A percentile compares a stretch with the other conserved stretches of the same genome.
These are phyloP conservation scores for Neodiprion pinetum DNA, from an alignment of 1,140 invertebrate species.

Conservation along the genomic window DNA sequence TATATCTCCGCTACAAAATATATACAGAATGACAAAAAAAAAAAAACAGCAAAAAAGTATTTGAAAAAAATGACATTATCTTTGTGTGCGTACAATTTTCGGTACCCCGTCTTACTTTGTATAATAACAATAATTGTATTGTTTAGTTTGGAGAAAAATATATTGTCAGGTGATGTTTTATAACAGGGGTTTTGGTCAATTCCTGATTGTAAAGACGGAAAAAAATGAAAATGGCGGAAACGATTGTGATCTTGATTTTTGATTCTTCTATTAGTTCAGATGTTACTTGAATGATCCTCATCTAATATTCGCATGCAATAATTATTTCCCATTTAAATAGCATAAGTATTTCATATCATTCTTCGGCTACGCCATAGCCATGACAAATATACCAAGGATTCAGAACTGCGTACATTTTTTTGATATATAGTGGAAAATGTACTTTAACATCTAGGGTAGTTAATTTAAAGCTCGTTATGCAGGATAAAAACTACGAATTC, in stretches of 20 bases:
- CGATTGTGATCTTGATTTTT: not conserved
- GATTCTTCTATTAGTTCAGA: not conserved
- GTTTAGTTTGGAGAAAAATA: constrained; percentile 57
- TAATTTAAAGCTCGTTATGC: no score
- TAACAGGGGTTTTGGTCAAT: constrained; percentile 31
- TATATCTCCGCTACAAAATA: constrained; percentile 58
- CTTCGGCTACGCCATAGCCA: no score
- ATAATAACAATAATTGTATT: constrained; percentile 59
- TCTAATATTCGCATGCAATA: no score
- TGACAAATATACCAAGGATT: no score
- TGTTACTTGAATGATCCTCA: not conserved
- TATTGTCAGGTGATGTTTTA: constrained; percentile 60
- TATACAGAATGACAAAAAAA: constrained; percentile 51
- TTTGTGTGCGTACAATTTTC: constrained; percentile 57
- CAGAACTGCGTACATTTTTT: no score
- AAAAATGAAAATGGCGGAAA: no score
- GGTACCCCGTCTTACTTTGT: constrained; percentile 57
- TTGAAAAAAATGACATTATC: constrained; percentile 44
- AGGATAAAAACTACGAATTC: no score
- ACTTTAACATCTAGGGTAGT: no score
- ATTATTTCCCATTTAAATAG: no score
- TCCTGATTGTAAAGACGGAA: not conserved
- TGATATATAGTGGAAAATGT: no score
- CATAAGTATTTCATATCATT: no score
- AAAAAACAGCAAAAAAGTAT: constrained; percentile 21